Percentiles rank a stretch among this genome's conserved stretches.
Evolutionary conservation across 2,797 vertebrate species (phyloP).

Genomic region (Hoplostethus atlanticus): DNA sequence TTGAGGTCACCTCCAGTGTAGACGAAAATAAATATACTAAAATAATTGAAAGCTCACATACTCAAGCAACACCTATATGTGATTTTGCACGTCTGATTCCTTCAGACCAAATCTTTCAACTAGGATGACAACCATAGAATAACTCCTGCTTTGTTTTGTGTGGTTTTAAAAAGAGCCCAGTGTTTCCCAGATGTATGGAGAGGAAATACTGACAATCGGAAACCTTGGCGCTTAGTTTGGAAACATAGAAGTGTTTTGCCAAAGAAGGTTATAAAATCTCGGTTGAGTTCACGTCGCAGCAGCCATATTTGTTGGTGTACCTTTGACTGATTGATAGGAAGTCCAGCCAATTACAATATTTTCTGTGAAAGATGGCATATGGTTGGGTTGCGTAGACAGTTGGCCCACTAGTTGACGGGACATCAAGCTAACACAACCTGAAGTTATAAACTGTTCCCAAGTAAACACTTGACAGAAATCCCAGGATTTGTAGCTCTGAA

Average conservation of each 20-base stretch:
- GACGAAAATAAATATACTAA: too few relatives aligned
- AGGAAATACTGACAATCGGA: neutral
- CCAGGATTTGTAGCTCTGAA: neutral
- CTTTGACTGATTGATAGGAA: conserved; percentile 6
- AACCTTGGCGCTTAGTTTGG: neutral
- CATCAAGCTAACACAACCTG: neutral
- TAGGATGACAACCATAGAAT: neutral
- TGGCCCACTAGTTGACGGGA: neutral
- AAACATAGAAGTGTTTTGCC: neutral
- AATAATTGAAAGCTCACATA: too few relatives aligned
- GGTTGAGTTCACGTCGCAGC: neutral
- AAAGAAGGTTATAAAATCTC: neutral
- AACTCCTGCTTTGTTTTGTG: neutral
- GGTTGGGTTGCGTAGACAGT: neutral
- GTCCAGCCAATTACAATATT: neutral
- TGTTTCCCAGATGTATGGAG: neutral
- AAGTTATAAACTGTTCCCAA: neutral
- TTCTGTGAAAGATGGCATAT: conserved; percentile 10
- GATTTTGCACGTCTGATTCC: neutral
- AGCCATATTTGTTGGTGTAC: neutral
- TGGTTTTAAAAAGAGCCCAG: conserved; percentile 3
- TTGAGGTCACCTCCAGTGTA: too few relatives aligned
- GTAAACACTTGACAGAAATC: neutral
- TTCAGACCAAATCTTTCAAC: neutral
- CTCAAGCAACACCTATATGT: neutral